phyloP scores from a whole-genome alignment of 2,888 invertebrate species.

The Agrotis exclamationis region DNA sequence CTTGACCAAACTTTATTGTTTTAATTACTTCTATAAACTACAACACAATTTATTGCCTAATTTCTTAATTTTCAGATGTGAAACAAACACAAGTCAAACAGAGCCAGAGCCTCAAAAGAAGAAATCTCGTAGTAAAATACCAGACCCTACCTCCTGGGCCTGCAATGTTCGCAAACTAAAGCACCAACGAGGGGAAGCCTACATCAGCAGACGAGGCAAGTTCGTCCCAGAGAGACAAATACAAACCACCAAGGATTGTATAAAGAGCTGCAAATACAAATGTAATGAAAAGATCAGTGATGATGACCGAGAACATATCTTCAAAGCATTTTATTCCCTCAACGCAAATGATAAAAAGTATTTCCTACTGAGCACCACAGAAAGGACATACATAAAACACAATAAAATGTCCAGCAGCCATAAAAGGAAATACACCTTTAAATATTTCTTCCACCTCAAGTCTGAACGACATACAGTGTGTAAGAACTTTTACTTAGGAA shows the following conservation, averaged over 20 bases:
- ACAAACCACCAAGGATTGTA: conserved; percentile 83
- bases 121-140: conserved; percentile 74
- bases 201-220: conserved; percentile 84
- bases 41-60: too few relatives aligned
- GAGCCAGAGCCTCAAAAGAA: conserved; percentile 65
- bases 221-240: conserved; percentile 83
- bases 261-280: conserved; percentile 83
- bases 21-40: too few relatives aligned
- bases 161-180: conserved; percentile 85
- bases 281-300: conserved; percentile 84
- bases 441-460: conserved; percentile 84
- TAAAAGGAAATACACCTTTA: conserved; percentile 83
- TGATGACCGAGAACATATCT: conserved; percentile 82
- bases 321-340: conserved; percentile 86
- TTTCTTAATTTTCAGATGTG: conserved; percentile 41
- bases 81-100: conserved; percentile 33
- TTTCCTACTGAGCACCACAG: conserved; percentile 85
- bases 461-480: conserved; percentile 82
- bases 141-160: conserved; percentile 85
- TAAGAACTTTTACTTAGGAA: conserved; percentile 87
- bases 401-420: conserved; percentile 68
- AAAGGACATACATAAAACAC: conserved; percentile 79
- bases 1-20: too few relatives aligned
- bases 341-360: conserved; percentile 86
- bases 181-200: conserved; percentile 87